A percentile compares a stretch with the other conserved stretches of the same genome.
Conservation (phyloP, 1,140 invertebrate genomes). For the Antheraea mylitta region DNA sequence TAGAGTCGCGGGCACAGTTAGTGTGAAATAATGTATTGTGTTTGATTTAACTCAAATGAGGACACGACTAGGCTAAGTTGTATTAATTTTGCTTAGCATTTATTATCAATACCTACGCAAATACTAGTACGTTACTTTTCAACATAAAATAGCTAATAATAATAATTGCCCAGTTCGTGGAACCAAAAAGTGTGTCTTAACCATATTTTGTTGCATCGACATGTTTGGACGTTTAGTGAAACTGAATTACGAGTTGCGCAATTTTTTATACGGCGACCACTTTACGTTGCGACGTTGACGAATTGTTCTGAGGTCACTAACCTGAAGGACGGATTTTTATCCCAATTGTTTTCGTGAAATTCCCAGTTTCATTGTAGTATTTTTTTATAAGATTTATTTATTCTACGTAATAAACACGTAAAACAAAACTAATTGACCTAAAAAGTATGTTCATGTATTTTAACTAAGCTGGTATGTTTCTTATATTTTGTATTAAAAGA, state of each 20-base stretch:
- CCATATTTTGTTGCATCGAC: constrained; percentile 8
- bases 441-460: no score
- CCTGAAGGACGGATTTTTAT: constrained; percentile 24
- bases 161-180: neutral
- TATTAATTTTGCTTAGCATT: neutral
- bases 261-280: constrained; percentile 40
- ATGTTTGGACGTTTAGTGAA: constrained; percentile 30
- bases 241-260: constrained; percentile 46
- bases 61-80: no score
- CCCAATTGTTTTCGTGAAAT: constrained; percentile 10
- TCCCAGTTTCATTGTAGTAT: no score
- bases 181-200: neutral
- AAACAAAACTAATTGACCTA: no score
- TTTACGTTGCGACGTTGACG: constrained; percentile 42
- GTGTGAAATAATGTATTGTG: no score
- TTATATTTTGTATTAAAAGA: no score
- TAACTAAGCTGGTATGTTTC: no score
- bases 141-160: neutral
- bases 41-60: no score
- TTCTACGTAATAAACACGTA: no score
- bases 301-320: constrained; percentile 46
- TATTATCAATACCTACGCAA: neutral
- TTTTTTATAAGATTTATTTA: no score
- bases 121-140: neutral
- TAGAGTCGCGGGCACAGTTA: no score